Base-by-base conservation (phyloP, 2,888 invertebrate genomes). In the Cremastinae sp. region DNA sequence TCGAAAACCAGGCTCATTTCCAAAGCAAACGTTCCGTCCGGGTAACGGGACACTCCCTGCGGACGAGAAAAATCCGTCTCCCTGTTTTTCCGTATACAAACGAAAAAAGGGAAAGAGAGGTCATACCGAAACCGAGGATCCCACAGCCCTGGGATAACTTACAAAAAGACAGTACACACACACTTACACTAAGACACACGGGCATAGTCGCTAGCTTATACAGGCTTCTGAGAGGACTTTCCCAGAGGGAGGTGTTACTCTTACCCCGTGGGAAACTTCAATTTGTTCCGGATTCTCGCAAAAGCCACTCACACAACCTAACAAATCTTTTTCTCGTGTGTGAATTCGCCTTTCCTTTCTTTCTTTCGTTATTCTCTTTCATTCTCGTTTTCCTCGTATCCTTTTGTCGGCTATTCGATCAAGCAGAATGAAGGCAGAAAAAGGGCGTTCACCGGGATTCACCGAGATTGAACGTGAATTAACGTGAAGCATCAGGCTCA, bases 261-360 rank as follows among this genome's bases (percentile, higher is more conserved):
- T 49, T 51, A 56, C 71, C 75, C 75, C 68, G 68, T 75, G 75
- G 66, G 75, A 75, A 72, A 56, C 49, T 75, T 39, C 75, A 75
- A 72, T 75, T 72, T 68, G 75, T 75, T 75, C 66, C 71, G 62
- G 71, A 41, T 51, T 55, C 58, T 39, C 56, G 49, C 43, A 62
- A 28, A 28, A 62, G 41, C 71, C 62, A 62, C 75, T 51, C 62
- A 68, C 62, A 68, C 61, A 62, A 43, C 41, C 20, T 62, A 62
- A 51, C 43, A 62, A 75, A 75, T 74, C 68, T 76, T 74, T 55
- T 28, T 53, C 51, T 55, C 68, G 43, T 53, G 20, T 62, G 70
- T 20, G 56, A 43, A 58, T 72, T 56, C 73, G n/a, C n/a, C n/a
- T n/a, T n/a, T n/a, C n/a, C n/a, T n/a, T 64, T 53, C 41, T 47